A percentile compares a stretch with the other conserved stretches of the same genome.
phyloP scores from a whole-genome alignment of 2,797 vertebrate genomes.

The Anabas testudineus region DNA sequence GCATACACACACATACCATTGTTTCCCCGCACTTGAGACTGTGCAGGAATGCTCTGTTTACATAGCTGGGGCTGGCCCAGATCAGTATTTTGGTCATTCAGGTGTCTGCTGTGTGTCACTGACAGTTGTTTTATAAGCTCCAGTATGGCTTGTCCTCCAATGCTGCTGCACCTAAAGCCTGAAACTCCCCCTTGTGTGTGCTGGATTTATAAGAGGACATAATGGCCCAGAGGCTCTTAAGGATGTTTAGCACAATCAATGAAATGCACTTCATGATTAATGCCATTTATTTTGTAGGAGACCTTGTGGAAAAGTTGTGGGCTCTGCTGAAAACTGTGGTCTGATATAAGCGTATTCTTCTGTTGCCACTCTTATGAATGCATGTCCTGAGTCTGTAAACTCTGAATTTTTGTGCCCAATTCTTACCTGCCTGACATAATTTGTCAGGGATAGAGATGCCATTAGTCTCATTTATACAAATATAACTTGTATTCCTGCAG shows the following conservation, averaged over 20 bases:
- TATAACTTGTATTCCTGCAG: not conserved
- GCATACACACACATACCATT: not conserved
- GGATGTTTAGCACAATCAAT: slow-evolving; percentile 9
- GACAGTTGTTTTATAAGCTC: slow-evolving; percentile 56
- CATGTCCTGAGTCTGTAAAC: not conserved
- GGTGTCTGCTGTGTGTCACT: slow-evolving; percentile 75
- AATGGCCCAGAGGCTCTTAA: not conserved
- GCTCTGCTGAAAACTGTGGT: not conserved
- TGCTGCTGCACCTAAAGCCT: slow-evolving; percentile 16
- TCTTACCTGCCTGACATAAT: not conserved
- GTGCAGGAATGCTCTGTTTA: slow-evolving; percentile 79
- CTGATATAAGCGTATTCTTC: no score
- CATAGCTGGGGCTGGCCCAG: slow-evolving; percentile 63
- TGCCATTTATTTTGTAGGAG: not conserved
- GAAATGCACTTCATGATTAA: slow-evolving; percentile 2
- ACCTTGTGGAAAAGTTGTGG: not conserved
- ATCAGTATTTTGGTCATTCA: slow-evolving; percentile 64
- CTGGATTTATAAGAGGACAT: slow-evolving; percentile 29
- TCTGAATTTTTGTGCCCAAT: not conserved
- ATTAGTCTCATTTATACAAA: slow-evolving; percentile 2
- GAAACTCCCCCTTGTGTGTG: not conserved
- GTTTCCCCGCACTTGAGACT: slow-evolving; percentile 24
- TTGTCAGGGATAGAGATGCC: slow-evolving; percentile 4
- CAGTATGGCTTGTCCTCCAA: not conserved
- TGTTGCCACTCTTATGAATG: no score